Base-by-base conservation (phyloP, 2,113 vertebrate genomes). In the Opisthocomus hoazin region DNA sequence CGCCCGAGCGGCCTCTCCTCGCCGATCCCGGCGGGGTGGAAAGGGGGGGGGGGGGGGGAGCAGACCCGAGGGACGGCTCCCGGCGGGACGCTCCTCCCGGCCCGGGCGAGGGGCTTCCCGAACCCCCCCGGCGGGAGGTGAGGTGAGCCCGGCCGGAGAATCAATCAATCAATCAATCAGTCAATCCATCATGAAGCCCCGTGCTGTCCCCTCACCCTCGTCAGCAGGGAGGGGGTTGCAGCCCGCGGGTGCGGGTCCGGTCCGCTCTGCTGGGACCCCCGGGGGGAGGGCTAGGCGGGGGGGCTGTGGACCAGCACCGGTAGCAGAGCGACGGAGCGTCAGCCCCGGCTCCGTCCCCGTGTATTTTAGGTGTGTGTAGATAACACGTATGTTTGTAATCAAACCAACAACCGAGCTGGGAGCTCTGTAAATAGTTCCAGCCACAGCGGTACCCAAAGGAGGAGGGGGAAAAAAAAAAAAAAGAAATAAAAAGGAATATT, bases 191-290 rank as follows among this genome's bases (percentile, higher is more conserved):
- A 27, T 15, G 29, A 84, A 70, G 75, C 20, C 36, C 6, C 9
- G 5, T 18, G 41, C 80, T 54, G 34, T 17, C 29, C 57, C 64
- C 22, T 37, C 36, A 3, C 19, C 22, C 4, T 61, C 18, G 1
- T 32, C 29, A 50, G 23, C 8, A 1, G 10, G 46, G 68, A 29
- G n/a, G 1, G 22, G 6, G 1, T 5, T 14, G n/a, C 12, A n/a
- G 27, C 20, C 3, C 4, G 27, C 0, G 9, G n/a, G 26, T 11
- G 27, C 1, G 5, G 34, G 22, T 66, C 18, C 5, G 29, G 23
- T 29, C 16, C 1, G n/a, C n/a, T n/a, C n/a, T n/a, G n/a, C n/a
- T n/a, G n/a, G n/a, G n/a, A n/a, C n/a, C n/a, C n/a, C n/a, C n/a
- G n/a, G n/a, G n/a, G n/a, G 50, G 57, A 46, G 36, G 36, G 19